Percentiles rank a stretch among this genome's conserved stretches.
phyloP scores from a whole-genome alignment of 2,113 vertebrate genomes.

The Ranitomeya imitator region DNA sequence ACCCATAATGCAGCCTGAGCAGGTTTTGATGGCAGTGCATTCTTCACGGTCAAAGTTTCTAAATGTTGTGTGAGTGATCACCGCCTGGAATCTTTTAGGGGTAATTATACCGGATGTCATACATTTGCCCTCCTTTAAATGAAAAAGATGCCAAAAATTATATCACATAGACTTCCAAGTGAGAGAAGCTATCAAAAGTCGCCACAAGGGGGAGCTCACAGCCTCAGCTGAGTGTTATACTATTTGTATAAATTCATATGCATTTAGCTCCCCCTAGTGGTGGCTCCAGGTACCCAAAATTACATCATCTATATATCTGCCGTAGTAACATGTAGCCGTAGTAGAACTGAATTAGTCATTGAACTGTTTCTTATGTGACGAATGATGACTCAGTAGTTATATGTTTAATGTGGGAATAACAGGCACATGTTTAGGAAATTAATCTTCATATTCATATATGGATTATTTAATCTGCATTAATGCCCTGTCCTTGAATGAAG shows the following conservation, averaged over 20 bases:
- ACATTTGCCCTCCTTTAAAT: conserved; percentile 61
- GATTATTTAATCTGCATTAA: too few relatives aligned
- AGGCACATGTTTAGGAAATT: too few relatives aligned
- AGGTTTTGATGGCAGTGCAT: conserved; percentile 71
- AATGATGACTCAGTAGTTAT: too few relatives aligned
- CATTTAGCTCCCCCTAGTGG: neutral
- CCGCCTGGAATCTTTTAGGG: conserved; percentile 67
- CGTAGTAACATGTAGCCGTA: neutral
- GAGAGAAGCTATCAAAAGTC: neutral
- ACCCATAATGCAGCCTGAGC: conserved; percentile 71
- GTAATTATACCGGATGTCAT: conserved; percentile 73
- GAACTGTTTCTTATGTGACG: too few relatives aligned
- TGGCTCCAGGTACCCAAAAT: neutral
- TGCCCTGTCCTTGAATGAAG: too few relatives aligned
- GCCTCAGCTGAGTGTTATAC: neutral
- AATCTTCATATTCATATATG: too few relatives aligned
- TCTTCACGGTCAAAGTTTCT: conserved; percentile 68
- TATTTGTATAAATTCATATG: neutral
- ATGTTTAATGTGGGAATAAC: too few relatives aligned
- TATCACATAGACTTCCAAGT: neutral
- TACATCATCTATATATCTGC: neutral
- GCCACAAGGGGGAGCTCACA: neutral
- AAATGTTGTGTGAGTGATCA: conserved; percentile 69
- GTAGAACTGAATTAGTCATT: neutral
- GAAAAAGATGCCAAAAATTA: neutral